Conservation (phyloP, 2,797 vertebrate species). For the Limosa lapponica region DNA sequence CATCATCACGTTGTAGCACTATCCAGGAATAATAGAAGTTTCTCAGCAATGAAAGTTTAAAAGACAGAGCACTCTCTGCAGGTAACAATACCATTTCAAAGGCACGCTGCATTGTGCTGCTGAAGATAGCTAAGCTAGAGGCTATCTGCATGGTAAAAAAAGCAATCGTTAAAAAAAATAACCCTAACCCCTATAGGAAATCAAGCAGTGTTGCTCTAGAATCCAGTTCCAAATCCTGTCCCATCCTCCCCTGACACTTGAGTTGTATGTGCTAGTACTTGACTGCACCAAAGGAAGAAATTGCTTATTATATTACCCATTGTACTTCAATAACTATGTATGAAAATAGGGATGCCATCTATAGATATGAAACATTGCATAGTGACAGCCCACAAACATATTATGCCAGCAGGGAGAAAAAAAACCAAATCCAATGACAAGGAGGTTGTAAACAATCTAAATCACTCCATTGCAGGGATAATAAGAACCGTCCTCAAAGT, state of each 20-base stretch:
- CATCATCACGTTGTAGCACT: no score
- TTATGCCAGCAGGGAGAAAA: neutral
- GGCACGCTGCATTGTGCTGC: neutral
- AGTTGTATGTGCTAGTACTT: neutral
- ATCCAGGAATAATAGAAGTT: neutral
- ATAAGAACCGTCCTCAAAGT: conserved; percentile 9
- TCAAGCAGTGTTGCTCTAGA: neutral
- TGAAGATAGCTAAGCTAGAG: neutral
- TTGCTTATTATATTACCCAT: conserved; percentile 27
- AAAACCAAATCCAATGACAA: neutral
- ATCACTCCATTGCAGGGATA: neutral
- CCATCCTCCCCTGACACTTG: neutral
- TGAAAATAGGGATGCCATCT: conserved; percentile 32
- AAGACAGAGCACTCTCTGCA: neutral
- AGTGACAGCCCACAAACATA: conserved; percentile 41
- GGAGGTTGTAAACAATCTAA: conserved; percentile 36
- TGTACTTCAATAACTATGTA: neutral
- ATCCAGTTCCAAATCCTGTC: neutral
- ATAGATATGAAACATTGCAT: conserved; percentile 11
- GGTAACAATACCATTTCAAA: neutral
- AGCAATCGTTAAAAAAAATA: neutral
- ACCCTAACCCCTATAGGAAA: neutral
- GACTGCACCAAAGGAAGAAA: conserved; percentile 1
- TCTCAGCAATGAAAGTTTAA: neutral
- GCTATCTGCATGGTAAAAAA: neutral